Base-by-base conservation (phyloP, 1,140 invertebrate species). In the Pseudoatta argentina region DNA sequence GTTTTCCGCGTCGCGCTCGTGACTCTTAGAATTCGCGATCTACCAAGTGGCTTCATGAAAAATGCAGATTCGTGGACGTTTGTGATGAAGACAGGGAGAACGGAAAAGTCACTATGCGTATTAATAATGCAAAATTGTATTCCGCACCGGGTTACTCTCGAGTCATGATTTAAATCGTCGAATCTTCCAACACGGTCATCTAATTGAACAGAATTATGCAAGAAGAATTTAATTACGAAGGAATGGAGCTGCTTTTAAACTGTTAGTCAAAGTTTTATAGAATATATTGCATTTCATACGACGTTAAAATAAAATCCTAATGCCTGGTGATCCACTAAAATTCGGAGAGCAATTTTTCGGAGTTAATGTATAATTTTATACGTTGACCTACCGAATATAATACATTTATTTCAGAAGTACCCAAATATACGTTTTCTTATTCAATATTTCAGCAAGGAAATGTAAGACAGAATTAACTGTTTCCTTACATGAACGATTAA, bases 1-100 rank as follows among this genome's bases (percentile, higher is more conserved):
- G 64, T 81, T 71, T 81, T 81, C 77, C 77, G 77, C 77, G 64
- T 81, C 77, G 59, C 59, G 44, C 77, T 67, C 77, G 77, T 81
- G 44, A 72, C 79, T 83, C 24, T 14, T 59, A 51, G 79, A 61
- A 83, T 83, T 59, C 55, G 69, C 59, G 69, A 75, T 83, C 53
- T 69, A 34, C 24, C 77, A 24, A 71, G 66, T 81, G 77, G 64
- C 48, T 24, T 27, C 64, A 18, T 55, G 77, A 71, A 71, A 81
- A 71, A 81, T 81, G 77, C 64, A 57, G 67, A 69, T 78, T 78
- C 27, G 76, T 44, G 76, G 59, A 57, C 72, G 16, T 24, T 39
- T 30, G 30, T 30, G 64, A 81, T 14, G 48, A 81, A 39, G 34
- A n/a, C 10, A 2, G 48, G 3, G 16, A n/a, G 24, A 78, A 48